phyloP scores from a whole-genome alignment of 2,797 vertebrate genomes.

The Sylvilagus floridanus region DNA sequence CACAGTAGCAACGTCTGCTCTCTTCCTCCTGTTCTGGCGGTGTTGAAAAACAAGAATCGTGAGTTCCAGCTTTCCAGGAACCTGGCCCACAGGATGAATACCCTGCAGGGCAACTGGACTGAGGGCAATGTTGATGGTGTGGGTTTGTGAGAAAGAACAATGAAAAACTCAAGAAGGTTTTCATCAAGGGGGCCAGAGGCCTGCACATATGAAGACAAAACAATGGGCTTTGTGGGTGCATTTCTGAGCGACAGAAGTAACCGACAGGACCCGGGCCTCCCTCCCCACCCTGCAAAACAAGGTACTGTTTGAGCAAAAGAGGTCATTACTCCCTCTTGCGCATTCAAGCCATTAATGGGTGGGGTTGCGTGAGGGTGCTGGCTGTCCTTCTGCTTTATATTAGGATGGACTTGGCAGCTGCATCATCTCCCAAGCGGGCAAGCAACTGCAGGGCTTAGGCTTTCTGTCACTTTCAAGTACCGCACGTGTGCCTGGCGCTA shows the following conservation, averaged over 20 bases:
- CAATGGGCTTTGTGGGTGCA: neutral
- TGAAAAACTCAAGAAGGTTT: neutral
- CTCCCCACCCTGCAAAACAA: neutral
- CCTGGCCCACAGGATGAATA: constrained; percentile 7
- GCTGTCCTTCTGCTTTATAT: neutral
- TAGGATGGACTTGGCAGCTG: constrained; percentile 12
- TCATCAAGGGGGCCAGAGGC: constrained; percentile 23
- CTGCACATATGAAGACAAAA: constrained; percentile 53
- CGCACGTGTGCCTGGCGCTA: neutral
- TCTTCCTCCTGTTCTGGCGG: constrained; percentile 45
- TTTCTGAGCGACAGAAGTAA: neutral
- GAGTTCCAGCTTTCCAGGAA: constrained; percentile 65
- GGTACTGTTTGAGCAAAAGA: constrained; percentile 24
- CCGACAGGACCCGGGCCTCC: neutral
- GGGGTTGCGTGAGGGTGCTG: neutral
- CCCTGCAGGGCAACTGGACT: neutral
- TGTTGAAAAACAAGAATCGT: constrained; percentile 39
- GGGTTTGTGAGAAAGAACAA: constrained; percentile 38
- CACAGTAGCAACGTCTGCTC: constrained; percentile 43
- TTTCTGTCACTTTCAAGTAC: constrained; percentile 41
- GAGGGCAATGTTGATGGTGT: neutral
- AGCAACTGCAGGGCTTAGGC: neutral
- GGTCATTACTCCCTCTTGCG: neutral
- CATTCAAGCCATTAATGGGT: neutral
- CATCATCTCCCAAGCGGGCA: constrained; percentile 14